Percentiles rank a stretch among this genome's conserved stretches.
phyloP scores from a whole-genome alignment of 2,113 vertebrate genomes.

The Pseudonaja textilis region DNA sequence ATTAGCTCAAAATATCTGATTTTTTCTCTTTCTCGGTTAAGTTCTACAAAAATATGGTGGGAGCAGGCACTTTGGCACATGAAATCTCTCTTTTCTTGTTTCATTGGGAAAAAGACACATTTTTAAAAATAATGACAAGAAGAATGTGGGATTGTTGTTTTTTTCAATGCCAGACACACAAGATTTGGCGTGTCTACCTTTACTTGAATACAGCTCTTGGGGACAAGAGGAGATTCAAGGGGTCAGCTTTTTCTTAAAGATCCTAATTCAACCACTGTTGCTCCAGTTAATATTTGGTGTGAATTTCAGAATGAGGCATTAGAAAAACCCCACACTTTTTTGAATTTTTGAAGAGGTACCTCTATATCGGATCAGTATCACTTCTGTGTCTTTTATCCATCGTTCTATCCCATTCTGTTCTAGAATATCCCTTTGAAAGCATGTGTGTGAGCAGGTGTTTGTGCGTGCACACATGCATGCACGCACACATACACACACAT shows the following conservation, averaged over 20 bases:
- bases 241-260: constrained; percentile 36
- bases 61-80: constrained; percentile 72
- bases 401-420: background rate
- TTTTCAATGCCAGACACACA: background rate
- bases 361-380: background rate
- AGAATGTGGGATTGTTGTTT: background rate
- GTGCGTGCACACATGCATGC: too few relatives aligned
- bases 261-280: accelerated
- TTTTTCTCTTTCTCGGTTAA: constrained; percentile 9
- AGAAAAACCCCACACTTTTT: background rate
- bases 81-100: constrained; percentile 51
- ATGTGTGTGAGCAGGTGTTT: background rate
- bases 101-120: constrained; percentile 67
- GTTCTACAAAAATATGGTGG: constrained; percentile 35
- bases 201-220: background rate
- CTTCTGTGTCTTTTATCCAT: background rate
- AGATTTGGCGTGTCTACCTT: constrained; percentile 35
- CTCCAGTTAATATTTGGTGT: constrained; percentile 7
- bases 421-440: background rate
- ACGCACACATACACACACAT: too few relatives aligned
- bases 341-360: background rate
- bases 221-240: constrained; percentile 41
- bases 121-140: constrained; percentile 11
- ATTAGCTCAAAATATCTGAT: background rate
- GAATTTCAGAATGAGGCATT: background rate